Evolutionary conservation across 2,797 vertebrate species (phyloP).

Genomic region (Anguilla megastoma): DNA sequence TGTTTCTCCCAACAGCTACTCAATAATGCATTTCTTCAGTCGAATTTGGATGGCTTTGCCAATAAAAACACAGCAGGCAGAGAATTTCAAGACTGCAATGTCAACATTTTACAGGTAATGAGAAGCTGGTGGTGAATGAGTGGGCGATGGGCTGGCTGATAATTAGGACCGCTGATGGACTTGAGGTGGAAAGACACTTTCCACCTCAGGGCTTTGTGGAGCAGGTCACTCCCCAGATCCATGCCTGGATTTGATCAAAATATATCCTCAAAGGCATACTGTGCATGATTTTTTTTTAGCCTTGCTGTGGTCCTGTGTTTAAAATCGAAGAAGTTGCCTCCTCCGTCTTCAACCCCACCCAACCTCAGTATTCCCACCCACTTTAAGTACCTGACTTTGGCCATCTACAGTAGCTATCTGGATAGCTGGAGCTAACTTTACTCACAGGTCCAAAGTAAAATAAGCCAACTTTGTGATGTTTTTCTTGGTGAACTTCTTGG

Average conservation of each 20-base stretch:
- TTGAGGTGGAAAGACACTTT: background rate
- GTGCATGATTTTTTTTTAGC: too few relatives aligned
- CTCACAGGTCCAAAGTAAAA: too few relatives aligned
- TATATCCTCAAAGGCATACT: background rate
- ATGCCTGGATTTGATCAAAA: background rate
- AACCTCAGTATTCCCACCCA: too few relatives aligned
- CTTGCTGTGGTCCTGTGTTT: too few relatives aligned
- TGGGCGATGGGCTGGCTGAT: background rate
- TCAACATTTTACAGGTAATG: background rate
- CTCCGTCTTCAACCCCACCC: too few relatives aligned
- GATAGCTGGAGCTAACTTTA: too few relatives aligned
- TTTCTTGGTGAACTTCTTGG: too few relatives aligned
- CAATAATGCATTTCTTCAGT: conserved; percentile 1
- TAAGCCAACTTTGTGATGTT: too few relatives aligned
- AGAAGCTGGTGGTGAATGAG: background rate
- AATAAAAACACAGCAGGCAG: background rate
- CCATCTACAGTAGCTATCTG: too few relatives aligned
- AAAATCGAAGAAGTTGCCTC: too few relatives aligned
- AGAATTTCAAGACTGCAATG: background rate
- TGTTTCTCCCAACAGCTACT: background rate
- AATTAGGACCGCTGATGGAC: background rate
- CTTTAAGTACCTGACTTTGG: too few relatives aligned
- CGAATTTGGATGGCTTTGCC: background rate
- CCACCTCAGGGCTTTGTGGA: background rate
- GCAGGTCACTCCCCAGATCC: background rate